Percentiles rank a stretch among this genome's conserved stretches.
phyloP scores from a whole-genome alignment of 2,113 vertebrate genomes.

The Amphilophus citrinellus region DNA sequence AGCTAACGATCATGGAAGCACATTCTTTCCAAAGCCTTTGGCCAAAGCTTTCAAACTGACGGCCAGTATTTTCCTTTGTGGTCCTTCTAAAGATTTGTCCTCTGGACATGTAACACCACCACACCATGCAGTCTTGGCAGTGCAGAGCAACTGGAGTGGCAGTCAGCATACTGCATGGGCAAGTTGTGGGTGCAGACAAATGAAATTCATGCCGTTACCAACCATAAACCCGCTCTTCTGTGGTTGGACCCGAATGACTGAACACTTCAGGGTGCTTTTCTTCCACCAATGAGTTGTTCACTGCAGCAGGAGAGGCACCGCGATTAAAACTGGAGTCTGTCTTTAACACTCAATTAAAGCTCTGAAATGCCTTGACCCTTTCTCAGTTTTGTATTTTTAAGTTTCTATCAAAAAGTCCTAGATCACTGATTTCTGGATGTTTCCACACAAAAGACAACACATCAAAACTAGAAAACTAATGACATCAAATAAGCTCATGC shows the following conservation, averaged over 20 bases:
- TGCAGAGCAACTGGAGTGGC: neutral
- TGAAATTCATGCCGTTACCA: constrained; percentile 18
- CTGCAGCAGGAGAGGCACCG: constrained; percentile 10
- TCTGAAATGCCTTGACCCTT: neutral
- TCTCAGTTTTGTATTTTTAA: neutral
- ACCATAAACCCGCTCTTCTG: constrained; percentile 10
- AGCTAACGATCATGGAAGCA: neutral
- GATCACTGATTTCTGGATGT: neutral
- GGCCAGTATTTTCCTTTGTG: constrained; percentile 7
- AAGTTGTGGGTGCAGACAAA: neutral
- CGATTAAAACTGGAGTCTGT: neutral
- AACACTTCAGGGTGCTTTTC: constrained; percentile 17
- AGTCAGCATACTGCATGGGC: constrained; percentile 2
- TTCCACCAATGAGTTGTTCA: constrained; percentile 26
- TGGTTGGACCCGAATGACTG: neutral
- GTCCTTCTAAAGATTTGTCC: neutral
- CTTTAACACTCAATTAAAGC: neutral
- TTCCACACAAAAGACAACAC: neutral
- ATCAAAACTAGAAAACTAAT: neutral
- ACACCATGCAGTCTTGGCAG: neutral
- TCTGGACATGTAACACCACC: neutral
- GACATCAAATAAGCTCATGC: neutral
- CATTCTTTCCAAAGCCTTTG: constrained; percentile 23
- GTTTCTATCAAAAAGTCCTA: neutral
- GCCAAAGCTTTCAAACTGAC: constrained; percentile 8